These are phyloP conservation scores for Microplitis demolitor DNA, from an alignment of 1,140 invertebrate species.

Conservation along the genomic window DNA sequence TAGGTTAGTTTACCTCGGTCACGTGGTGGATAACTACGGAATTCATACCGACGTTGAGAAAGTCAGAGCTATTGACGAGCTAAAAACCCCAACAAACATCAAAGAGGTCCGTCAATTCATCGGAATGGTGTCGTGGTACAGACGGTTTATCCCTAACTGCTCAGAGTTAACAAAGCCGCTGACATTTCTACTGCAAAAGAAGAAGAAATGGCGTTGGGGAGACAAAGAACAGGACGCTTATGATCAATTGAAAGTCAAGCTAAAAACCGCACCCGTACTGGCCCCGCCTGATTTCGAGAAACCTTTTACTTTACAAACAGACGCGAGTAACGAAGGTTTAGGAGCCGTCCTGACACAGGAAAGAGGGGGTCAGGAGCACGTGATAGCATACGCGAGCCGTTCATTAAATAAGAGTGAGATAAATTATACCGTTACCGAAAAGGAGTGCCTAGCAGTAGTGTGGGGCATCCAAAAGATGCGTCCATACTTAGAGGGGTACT, in stretches of 20 bases:
- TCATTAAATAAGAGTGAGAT: slow-evolving; percentile 44
- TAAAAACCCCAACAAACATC: slow-evolving; percentile 28
- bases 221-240: slow-evolving; percentile 17
- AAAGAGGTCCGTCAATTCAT: slow-evolving; percentile 42
- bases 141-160: slow-evolving; percentile 50
- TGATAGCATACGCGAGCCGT: slow-evolving; percentile 54
- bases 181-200: slow-evolving; percentile 37
- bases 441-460: no score
- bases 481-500: slow-evolving; percentile 51
- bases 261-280: background rate
- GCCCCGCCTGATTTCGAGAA: slow-evolving; percentile 37
- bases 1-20: slow-evolving; percentile 39
- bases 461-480: slow-evolving; percentile 53
- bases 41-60: slow-evolving; percentile 39
- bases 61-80: slow-evolving; percentile 27
- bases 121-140: slow-evolving; percentile 46
- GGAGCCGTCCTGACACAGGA: slow-evolving; percentile 42
- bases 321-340: slow-evolving; percentile 40
- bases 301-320: slow-evolving; percentile 39
- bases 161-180: slow-evolving; percentile 40
- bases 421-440: slow-evolving; percentile 57
- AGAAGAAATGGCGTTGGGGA: slow-evolving; percentile 35
- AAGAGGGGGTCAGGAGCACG: slow-evolving; percentile 31
- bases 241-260: background rate
- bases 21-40: slow-evolving; percentile 34